Evolutionary conservation across 2,113 vertebrate genomes (phyloP), one percentile per base, ranked within the genome.

Genomic region (Alouatta palliata): DNA sequence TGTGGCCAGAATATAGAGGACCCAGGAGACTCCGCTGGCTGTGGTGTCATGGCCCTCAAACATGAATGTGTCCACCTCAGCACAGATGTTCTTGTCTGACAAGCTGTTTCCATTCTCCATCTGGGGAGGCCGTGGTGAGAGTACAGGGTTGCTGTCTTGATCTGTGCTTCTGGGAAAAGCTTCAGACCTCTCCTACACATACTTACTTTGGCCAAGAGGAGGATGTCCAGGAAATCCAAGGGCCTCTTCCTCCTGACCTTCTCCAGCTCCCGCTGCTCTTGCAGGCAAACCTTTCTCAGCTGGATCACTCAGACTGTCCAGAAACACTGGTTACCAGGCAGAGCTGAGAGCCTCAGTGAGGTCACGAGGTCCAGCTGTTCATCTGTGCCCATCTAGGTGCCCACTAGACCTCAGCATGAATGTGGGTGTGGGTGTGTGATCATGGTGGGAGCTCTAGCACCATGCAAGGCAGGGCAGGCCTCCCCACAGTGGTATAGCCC

Each of bases 11-110:
- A 98, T 98, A 98, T 99, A 99, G 1, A 99, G 93, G 96, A 98
- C 97, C 99, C 99, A 99, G 77, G 99, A 99, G 96, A 99, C 93
- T 25, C 99, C 99, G 0, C 99, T 99, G 97, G 99, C 98, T 32
- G 99, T 99, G 0, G 99, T 99, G 94, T 99, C 99, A 0, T 99
- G 99, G 16, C 99, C 99, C 94, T 98, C 99, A 56, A 99, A 99
- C 99, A 99, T 99, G 98, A 99, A 99, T 0, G 99, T 99, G 97
- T 99, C 99, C 97, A 99, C 99, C 91, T 99, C 99, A 0, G 99
- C 99, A 61, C 98, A 98, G 21, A 99, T 82, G 49, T 99, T 99
- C 97, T 99, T 98, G 66, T 99, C 98, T 0, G 99, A 99, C 43
- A 99, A 96, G 45, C 98, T 98, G 95, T 97, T 98, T 71, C 99